phyloP scores from a whole-genome alignment of 1,140 invertebrate genomes.

The Schlechtendalia chinensis region DNA sequence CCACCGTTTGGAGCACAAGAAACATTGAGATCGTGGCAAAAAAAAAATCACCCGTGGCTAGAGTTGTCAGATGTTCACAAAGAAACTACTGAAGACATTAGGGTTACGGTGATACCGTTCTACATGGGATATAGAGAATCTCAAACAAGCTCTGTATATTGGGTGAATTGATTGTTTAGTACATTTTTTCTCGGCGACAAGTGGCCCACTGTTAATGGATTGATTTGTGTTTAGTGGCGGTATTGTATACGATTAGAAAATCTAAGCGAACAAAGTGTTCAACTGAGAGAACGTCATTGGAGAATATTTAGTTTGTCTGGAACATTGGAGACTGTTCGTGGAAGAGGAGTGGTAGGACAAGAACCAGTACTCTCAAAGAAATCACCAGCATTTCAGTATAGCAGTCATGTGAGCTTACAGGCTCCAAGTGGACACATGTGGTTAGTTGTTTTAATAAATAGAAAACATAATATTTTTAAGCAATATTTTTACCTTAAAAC shows the following conservation, averaged over 20 bases:
- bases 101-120: constrained; percentile 96
- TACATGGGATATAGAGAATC: constrained; percentile 92
- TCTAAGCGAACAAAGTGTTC: constrained; percentile 81
- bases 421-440: constrained; percentile 98
- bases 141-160: constrained; percentile 85
- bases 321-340: constrained; percentile 90
- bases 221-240: constrained; percentile 69
- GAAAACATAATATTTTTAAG: too few relatives aligned
- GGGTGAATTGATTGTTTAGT: constrained; percentile 62
- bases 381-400: constrained; percentile 94
- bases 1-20: constrained; percentile 85
- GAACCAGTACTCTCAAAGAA: constrained; percentile 85
- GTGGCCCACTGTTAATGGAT: neutral
- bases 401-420: constrained; percentile 92
- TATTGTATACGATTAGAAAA: constrained; percentile 97
- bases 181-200: neutral
- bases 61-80: constrained; percentile 96
- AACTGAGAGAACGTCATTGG: constrained; percentile 93
- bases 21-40: constrained; percentile 90
- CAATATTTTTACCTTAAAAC: too few relatives aligned
- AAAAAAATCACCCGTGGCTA: constrained; percentile 96
- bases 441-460: constrained; percentile 62
- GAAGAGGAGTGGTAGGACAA: constrained; percentile 90
- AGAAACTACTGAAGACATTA: constrained; percentile 92
- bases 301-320: constrained; percentile 92